Conservation (phyloP, 2,888 invertebrate species). For the Nemoura dubitans region DNA sequence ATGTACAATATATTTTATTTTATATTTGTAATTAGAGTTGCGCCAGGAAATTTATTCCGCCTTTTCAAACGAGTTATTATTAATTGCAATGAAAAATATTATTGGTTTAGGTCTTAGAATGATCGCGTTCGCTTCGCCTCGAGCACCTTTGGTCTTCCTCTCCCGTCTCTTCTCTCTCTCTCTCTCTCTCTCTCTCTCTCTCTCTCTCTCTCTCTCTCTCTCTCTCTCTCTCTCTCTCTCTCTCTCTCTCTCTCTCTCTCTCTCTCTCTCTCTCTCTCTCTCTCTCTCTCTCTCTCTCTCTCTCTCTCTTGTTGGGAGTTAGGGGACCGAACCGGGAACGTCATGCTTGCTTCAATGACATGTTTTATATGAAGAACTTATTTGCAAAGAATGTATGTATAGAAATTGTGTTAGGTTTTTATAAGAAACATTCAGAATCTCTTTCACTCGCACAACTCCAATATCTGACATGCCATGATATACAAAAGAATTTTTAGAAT, state of each 20-base stretch:
- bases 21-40: too few relatives aligned
- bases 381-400: constrained; percentile 14
- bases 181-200: too few relatives aligned
- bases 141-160: not conserved
- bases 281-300: too few relatives aligned
- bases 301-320: too few relatives aligned
- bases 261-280: too few relatives aligned
- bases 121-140: not conserved
- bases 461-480: not conserved
- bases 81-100: not conserved
- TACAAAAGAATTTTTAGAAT: not conserved
- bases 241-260: too few relatives aligned
- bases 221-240: too few relatives aligned
- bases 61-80: not conserved
- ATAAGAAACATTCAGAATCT: not conserved
- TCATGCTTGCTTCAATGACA: not conserved
- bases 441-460: constrained; percentile 8
- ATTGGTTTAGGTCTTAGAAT: not conserved
- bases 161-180: too few relatives aligned
- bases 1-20: too few relatives aligned
- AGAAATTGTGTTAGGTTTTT: not conserved
- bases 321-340: not conserved
- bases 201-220: too few relatives aligned
- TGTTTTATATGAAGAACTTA: not conserved
- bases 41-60: not conserved